Percentiles rank a stretch among this genome's conserved stretches.
Evolutionary conservation across 2,888 invertebrate genomes (phyloP).

Genomic region (Phrixothrix hirtus): DNA sequence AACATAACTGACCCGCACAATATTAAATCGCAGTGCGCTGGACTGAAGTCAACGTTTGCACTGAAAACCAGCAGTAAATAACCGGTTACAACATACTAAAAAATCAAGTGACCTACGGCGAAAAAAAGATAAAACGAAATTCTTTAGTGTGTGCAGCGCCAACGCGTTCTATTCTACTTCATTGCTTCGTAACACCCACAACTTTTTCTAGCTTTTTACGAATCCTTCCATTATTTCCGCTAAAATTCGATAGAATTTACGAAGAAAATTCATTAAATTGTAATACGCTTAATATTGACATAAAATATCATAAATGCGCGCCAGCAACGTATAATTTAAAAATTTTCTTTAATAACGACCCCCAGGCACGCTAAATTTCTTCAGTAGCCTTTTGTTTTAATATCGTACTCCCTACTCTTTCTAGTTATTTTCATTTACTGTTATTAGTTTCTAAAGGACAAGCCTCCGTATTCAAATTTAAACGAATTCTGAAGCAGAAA

Average conservation of each 20-base stretch:
- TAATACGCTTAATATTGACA: conserved; percentile 33
- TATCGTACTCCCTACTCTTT: conserved; percentile 8
- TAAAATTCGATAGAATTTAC: conserved; percentile 8
- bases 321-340: conserved; percentile 27
- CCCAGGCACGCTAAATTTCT: conserved; percentile 21
- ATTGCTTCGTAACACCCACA: conserved; percentile 14
- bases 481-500: too few species aligned
- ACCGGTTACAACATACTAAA: conserved; percentile 49
- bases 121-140: conserved; percentile 44
- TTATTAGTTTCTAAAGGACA: conserved; percentile 13
- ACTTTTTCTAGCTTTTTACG: conserved; percentile 11
- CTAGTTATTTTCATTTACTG: conserved; percentile 10
- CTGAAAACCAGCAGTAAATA: conserved; percentile 51
- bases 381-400: conserved; percentile 16
- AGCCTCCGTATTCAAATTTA: too few species aligned
- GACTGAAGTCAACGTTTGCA: conserved; percentile 43
- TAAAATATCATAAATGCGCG: conserved; percentile 25
- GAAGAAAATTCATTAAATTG: conserved; percentile 14
- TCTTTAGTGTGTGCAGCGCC: conserved; percentile 35
- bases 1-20: conserved; percentile 55
- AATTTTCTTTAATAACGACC: conserved; percentile 28
- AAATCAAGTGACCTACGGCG: conserved; percentile 46
- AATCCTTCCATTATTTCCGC: conserved; percentile 6
- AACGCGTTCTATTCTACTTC: conserved; percentile 30
- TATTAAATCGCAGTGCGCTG: conserved; percentile 50